Conservation (phyloP, 2,113 vertebrate genomes). For the Chloroceryle aenea region DNA sequence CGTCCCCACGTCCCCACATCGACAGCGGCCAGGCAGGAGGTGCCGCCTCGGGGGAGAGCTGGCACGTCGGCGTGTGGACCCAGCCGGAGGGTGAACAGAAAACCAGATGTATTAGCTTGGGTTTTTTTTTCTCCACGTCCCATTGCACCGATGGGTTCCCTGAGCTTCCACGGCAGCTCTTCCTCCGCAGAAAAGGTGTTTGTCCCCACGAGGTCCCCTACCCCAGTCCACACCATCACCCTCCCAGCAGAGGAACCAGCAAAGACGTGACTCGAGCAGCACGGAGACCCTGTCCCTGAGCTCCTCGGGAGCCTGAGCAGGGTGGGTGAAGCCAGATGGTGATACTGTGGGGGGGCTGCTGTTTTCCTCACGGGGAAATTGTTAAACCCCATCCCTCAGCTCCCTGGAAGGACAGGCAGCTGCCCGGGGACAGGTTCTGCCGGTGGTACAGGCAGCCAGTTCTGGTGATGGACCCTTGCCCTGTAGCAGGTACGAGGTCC, state of each 20-base stretch:
- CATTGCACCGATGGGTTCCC: accelerated
- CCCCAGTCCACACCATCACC: accelerated
- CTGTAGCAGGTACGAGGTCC: too few relatives aligned
- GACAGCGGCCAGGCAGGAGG: not conserved
- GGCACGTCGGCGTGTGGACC: accelerated
- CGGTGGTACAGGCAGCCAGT: too few relatives aligned
- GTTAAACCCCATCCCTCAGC: not conserved
- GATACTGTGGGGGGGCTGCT: accelerated
- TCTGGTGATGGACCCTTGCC: too few relatives aligned
- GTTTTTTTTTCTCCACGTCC: accelerated
- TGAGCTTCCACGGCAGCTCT: not conserved
- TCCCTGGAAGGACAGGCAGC: not conserved
- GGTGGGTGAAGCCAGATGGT: not conserved
- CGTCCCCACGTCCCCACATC: not conserved
- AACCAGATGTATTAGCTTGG: accelerated
- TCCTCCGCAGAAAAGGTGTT: not conserved
- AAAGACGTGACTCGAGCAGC: accelerated
- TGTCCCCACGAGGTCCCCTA: accelerated
- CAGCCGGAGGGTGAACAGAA: not conserved
- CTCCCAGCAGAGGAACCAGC: not conserved
- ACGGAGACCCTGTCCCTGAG: not conserved
- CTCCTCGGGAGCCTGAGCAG: not conserved
- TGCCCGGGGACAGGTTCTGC: too few relatives aligned
- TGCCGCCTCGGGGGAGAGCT: not conserved
- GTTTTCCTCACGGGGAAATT: not conserved